phyloP scores from a whole-genome alignment of 1,140 invertebrate genomes.

The Battus philenor region DNA sequence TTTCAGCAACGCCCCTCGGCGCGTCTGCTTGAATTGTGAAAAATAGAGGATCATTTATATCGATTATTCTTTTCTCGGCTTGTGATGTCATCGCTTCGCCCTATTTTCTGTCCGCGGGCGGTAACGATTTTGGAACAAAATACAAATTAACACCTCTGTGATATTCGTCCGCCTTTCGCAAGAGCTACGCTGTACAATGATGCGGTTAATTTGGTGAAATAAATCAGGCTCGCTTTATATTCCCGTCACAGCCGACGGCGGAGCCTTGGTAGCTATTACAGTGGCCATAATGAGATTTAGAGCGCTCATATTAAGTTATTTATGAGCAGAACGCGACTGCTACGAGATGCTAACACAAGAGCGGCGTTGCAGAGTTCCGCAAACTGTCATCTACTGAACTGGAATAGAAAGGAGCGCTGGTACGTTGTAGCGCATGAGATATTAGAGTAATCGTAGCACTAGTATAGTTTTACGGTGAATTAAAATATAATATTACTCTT shows the following conservation, averaged over 20 bases:
- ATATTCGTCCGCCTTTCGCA: constrained; percentile 1
- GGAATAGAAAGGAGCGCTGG: constrained; percentile 5
- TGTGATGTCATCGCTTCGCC: constrained; percentile 3
- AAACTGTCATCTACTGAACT: background rate
- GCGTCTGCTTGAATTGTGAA: constrained; percentile 41
- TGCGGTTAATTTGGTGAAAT: constrained; percentile 64
- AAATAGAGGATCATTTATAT: constrained; percentile 37
- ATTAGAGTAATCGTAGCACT: background rate
- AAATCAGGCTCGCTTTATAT: constrained; percentile 69
- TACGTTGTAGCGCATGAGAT: background rate
- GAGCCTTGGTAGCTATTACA: constrained; percentile 69
- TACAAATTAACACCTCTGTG: constrained; percentile 10
- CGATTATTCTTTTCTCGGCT: constrained; percentile 23
- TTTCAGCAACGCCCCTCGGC: constrained; percentile 40
- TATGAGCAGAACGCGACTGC: constrained; percentile 60
- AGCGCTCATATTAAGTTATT: constrained; percentile 72
- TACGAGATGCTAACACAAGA: constrained; percentile 26
- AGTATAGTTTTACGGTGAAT: no score
- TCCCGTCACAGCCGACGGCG: constrained; percentile 64
- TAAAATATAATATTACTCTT: no score
- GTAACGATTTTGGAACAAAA: background rate
- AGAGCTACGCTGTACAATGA: constrained; percentile 40
- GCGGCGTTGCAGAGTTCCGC: constrained; percentile 6
- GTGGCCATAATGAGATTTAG: constrained; percentile 71
- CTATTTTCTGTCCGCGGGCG: constrained; percentile 6